phyloP scores from a whole-genome alignment of 2,113 vertebrate species.

The Trochalopteron elliotii region DNA sequence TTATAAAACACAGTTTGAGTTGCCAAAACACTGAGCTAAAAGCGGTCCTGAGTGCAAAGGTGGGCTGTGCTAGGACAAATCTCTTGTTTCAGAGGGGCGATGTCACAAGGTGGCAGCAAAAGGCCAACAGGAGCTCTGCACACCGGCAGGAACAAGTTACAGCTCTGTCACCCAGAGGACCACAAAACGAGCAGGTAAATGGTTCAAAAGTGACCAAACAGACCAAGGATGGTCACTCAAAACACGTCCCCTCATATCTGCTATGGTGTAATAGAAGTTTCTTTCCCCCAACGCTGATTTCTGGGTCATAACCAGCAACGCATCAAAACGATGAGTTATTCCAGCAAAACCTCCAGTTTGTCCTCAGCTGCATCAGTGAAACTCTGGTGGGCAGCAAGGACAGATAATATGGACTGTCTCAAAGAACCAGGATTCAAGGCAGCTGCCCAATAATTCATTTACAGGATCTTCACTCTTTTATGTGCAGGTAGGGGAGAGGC shows the following conservation, averaged over 20 bases:
- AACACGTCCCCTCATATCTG: neutral
- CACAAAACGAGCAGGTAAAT: neutral
- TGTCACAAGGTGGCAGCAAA: conserved; percentile 36
- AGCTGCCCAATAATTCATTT: neutral
- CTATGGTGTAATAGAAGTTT: fast-evolving
- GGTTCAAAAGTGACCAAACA: neutral
- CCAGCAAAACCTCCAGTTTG: neutral
- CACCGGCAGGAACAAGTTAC: fast-evolving
- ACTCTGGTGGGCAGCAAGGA: neutral
- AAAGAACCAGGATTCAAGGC: neutral
- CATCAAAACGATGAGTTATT: neutral
- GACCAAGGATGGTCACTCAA: neutral
- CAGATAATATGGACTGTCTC: fast-evolving
- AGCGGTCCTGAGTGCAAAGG: neutral
- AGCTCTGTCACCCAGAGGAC: neutral
- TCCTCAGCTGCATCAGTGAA: neutral
- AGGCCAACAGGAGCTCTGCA: neutral
- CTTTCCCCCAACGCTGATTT: fast-evolving
- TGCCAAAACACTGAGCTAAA: neutral
- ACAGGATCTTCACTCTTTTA: neutral
- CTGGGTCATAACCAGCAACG: neutral
- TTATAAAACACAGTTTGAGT: neutral
- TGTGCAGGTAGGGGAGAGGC: neutral
- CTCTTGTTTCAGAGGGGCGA: fast-evolving
- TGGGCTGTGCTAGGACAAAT: fast-evolving